A percentile compares a stretch with the other conserved stretches of the same genome.
These are phyloP conservation scores for Lypha dubia DNA, from an alignment of 2,888 invertebrate genomes.

Conservation along the genomic window DNA sequence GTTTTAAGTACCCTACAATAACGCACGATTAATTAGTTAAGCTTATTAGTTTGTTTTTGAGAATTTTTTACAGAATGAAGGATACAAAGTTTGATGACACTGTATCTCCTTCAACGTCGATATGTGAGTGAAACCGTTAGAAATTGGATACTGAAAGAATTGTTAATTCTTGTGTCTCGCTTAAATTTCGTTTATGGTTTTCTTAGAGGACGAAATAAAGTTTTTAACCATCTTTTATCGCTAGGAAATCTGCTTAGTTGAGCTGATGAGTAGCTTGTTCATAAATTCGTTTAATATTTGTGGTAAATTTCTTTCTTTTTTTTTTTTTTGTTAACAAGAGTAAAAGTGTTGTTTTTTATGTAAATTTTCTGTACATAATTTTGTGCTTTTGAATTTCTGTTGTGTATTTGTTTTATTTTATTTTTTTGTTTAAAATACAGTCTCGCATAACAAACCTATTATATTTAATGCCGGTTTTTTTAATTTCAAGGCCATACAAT, in stretches of 20 bases:
- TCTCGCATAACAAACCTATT: constrained; percentile 59
- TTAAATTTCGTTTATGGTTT: too few species aligned
- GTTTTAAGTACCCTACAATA: background rate
- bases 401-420: background rate
- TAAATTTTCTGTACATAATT: background rate
- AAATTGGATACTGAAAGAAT: too few species aligned
- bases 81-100: too few species aligned
- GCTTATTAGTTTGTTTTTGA: background rate
- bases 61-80: too few species aligned
- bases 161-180: too few species aligned
- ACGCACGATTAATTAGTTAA: background rate
- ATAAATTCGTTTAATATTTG: constrained; percentile 17
- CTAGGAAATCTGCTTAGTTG: background rate
- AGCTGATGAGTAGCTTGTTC: background rate
- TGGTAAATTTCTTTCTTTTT: background rate
- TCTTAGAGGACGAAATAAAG: too few species aligned
- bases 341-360: constrained; percentile 43
- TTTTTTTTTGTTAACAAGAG: constrained; percentile 21
- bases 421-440: constrained; percentile 40
- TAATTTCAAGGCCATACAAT: constrained; percentile 51
- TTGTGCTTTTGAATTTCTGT: constrained; percentile 9
- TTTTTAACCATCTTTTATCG: too few species aligned
- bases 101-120: too few species aligned
- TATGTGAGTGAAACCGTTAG: too few species aligned
- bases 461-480: constrained; percentile 61